A percentile compares a stretch with the other conserved stretches of the same genome.
phyloP scores from a whole-genome alignment of 2,888 invertebrate genomes.

The Thalpophila matura region DNA sequence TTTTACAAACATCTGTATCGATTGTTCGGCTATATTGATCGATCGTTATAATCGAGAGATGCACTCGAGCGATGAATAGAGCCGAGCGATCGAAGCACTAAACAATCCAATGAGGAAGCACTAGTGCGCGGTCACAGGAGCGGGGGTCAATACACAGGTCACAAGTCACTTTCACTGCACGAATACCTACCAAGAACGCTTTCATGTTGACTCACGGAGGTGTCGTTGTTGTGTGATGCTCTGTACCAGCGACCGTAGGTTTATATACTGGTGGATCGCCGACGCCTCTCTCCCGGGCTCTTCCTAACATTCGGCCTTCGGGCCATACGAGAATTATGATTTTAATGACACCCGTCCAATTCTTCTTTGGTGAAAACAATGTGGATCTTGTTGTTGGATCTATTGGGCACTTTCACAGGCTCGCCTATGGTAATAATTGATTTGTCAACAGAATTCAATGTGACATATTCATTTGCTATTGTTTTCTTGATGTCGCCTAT shows the following conservation, averaged over 20 bases:
- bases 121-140: slow-evolving; percentile 74
- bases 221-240: slow-evolving; percentile 89
- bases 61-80: slow-evolving; percentile 68
- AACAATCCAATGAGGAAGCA: slow-evolving; percentile 81
- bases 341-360: slow-evolving; percentile 89
- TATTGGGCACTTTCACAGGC: slow-evolving; percentile 81
- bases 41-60: slow-evolving; percentile 42
- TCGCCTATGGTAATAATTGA: slow-evolving; percentile 63
- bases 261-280: slow-evolving; percentile 84
- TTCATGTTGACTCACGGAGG: slow-evolving; percentile 90
- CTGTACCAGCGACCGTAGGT: slow-evolving; percentile 77
- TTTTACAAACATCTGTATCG: slow-evolving; percentile 59
- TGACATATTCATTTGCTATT: slow-evolving; percentile 49
- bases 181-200: slow-evolving; percentile 90
- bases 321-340: slow-evolving; percentile 89
- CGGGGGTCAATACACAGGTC: slow-evolving; percentile 83
- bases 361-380: slow-evolving; percentile 89
- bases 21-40: slow-evolving; percentile 69
- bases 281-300: slow-evolving; percentile 89
- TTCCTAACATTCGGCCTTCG: slow-evolving; percentile 90
- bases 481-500: slow-evolving; percentile 24
- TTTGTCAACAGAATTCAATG: slow-evolving; percentile 51
- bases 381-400: slow-evolving; percentile 78
- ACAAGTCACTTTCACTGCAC: slow-evolving; percentile 89
- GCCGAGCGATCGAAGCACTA: slow-evolving; percentile 75